phyloP scores from a whole-genome alignment of 1,140 invertebrate genomes.

The Magallana gigas region DNA sequence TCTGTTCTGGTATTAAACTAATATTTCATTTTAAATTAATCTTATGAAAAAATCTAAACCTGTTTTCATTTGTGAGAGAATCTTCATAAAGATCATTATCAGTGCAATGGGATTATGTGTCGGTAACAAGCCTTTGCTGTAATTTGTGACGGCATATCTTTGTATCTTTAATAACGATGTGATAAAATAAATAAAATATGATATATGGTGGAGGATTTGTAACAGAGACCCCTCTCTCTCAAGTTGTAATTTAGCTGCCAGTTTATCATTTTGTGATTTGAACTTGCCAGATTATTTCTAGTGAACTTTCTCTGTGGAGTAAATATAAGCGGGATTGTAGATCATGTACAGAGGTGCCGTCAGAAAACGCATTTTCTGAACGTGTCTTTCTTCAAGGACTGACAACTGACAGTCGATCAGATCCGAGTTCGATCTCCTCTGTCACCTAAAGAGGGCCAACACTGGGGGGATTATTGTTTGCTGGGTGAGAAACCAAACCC shows the following conservation, averaged over 20 bases:
- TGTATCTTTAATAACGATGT: background rate
- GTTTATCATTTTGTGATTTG: constrained; percentile 10
- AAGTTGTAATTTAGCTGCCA: constrained; percentile 15
- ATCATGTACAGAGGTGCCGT: background rate
- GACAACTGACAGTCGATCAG: background rate
- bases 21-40: background rate
- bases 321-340: background rate
- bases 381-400: background rate
- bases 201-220: background rate
- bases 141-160: background rate
- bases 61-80: background rate
- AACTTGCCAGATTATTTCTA: background rate
- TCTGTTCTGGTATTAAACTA: background rate
- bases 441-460: background rate
- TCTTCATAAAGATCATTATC: background rate
- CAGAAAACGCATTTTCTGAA: background rate
- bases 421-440: background rate
- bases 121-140: background rate
- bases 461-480: background rate
- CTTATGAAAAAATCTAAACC: background rate
- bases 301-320: background rate
- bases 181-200: constrained; percentile 7
- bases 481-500: background rate
- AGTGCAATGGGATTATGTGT: background rate
- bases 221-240: background rate